Conservation (phyloP, 2,113 vertebrate genomes). For the Ciconia stormi region DNA sequence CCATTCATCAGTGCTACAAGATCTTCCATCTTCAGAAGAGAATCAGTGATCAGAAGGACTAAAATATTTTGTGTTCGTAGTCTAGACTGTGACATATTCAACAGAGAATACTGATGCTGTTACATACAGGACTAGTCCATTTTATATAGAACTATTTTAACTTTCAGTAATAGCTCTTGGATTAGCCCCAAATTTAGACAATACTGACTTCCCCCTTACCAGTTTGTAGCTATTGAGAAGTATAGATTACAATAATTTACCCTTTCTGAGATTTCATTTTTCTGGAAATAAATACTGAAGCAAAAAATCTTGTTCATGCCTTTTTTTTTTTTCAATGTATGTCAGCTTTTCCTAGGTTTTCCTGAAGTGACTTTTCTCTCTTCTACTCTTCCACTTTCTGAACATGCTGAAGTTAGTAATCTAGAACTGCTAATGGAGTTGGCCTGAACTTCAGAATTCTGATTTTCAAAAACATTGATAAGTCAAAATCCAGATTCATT, state of each 20-base stretch:
- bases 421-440: neutral
- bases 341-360: neutral
- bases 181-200: neutral
- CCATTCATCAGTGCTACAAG: neutral
- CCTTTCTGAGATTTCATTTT: neutral
- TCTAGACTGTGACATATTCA: neutral
- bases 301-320: neutral
- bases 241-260: neutral
- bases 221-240: neutral
- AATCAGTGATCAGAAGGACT: neutral
- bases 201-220: neutral
- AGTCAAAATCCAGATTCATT: neutral
- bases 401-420: neutral
- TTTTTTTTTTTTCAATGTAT: neutral
- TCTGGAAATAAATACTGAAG: neutral
- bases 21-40: neutral
- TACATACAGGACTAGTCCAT: neutral
- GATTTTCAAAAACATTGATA: neutral
- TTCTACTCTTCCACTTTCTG: neutral
- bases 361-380: neutral
- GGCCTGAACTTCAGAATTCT: neutral
- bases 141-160: neutral
- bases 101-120: neutral
- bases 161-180: neutral
- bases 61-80: neutral